Evolutionary conservation across 2,113 vertebrate genomes (phyloP).

Genomic region (Oncorhynchus masou): DNA sequence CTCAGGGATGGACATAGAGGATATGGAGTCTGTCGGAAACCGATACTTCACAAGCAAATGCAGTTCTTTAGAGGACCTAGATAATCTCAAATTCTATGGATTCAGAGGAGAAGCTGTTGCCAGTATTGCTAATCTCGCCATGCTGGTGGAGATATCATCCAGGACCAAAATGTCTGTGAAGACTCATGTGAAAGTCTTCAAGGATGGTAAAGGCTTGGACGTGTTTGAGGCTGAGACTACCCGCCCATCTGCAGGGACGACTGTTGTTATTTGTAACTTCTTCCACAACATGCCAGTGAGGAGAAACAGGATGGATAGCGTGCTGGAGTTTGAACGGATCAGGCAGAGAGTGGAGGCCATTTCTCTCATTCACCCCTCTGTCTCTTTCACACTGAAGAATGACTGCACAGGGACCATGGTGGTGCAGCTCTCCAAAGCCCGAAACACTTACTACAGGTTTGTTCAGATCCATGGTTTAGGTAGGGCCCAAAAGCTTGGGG

Average conservation of each 20-base stretch:
- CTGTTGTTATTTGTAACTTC: conserved; percentile 84
- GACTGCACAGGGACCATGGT: conserved; percentile 83
- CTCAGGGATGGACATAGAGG: conserved; percentile 78
- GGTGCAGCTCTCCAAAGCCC: conserved; percentile 89
- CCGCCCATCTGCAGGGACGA: conserved; percentile 86
- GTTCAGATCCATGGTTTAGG: conserved; percentile 84
- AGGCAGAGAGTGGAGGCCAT: conserved; percentile 87
- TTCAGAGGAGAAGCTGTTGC: conserved; percentile 94
- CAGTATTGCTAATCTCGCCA: conserved; percentile 81
- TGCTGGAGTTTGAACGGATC: conserved; percentile 86
- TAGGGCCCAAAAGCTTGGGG: conserved; percentile 83
- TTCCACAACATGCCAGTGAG: conserved; percentile 91
- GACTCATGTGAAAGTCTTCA: conserved; percentile 86
- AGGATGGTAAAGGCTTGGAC: conserved; percentile 75
- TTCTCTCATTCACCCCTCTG: conserved; percentile 85
- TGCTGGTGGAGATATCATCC: conserved; percentile 86
- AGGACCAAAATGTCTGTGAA: conserved; percentile 75
- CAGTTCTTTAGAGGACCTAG: conserved; percentile 79
- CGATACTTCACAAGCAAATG: conserved; percentile 93
- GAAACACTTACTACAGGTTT: conserved; percentile 84
- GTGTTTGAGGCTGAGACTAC: conserved; percentile 76
- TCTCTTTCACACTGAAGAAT: conserved; percentile 91
- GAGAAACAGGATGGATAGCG: conserved; percentile 81
- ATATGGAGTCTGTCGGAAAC: conserved; percentile 79
- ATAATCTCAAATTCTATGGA: conserved; percentile 83